These are phyloP conservation scores for Hormaphis cornu DNA, from an alignment of 1,140 invertebrate genomes.

Conservation along the genomic window DNA sequence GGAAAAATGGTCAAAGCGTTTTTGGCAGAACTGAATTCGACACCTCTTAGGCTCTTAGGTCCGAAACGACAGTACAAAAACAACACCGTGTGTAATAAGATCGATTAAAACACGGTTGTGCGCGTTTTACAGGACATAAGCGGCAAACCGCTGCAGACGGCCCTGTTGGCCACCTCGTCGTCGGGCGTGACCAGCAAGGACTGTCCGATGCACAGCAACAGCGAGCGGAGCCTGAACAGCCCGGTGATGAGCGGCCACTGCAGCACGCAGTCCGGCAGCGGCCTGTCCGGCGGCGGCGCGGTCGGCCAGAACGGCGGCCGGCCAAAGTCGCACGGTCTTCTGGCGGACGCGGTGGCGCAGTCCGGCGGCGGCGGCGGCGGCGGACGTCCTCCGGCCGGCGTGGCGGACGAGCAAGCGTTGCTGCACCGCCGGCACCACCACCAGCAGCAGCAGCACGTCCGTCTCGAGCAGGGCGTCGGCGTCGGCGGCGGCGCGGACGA, in stretches of 20 bases:
- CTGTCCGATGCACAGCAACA: slow-evolving; percentile 73
- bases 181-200: slow-evolving; percentile 74
- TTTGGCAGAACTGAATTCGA: no score
- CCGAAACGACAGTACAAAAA: no score
- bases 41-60: no score
- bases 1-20: no score
- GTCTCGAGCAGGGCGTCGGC: slow-evolving; percentile 43
- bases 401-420: slow-evolving; percentile 43
- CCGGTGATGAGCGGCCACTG: slow-evolving; percentile 83
- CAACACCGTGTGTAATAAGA: no score
- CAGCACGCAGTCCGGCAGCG: slow-evolving; percentile 64
- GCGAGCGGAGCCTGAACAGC: slow-evolving; percentile 78
- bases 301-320: slow-evolving; percentile 73
- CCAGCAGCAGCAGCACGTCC: slow-evolving; percentile 48
- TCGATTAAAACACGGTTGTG: not conserved
- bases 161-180: slow-evolving; percentile 74
- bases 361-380: slow-evolving; percentile 70
- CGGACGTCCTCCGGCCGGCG: slow-evolving; percentile 46
- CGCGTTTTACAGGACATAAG: slow-evolving; percentile 68
- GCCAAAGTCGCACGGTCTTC: slow-evolving; percentile 44
- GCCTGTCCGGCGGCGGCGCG: slow-evolving; percentile 65
- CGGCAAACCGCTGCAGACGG: slow-evolving; percentile 80
- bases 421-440: slow-evolving; percentile 39
- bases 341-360: slow-evolving; percentile 82
- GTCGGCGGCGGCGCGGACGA: slow-evolving; percentile 61